Base-by-base conservation (phyloP, 2,797 vertebrate species). In the Paedocypris micromegethes region DNA sequence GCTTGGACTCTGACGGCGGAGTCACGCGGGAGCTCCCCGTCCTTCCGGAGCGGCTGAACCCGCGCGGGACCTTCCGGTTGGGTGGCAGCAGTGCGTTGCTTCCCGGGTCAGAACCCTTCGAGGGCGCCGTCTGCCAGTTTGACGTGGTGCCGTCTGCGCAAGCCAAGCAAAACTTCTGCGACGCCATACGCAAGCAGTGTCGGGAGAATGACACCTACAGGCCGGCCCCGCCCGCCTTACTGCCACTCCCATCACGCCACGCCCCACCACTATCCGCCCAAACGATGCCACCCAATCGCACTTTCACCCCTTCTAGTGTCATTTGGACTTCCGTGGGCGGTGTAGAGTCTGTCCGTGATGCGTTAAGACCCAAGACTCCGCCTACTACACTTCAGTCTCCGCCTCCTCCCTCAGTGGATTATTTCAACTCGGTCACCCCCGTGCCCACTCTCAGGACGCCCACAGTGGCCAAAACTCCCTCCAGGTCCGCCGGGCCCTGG, bases 41-140 rank as follows among this genome's bases (percentile, higher is more conserved):
- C 5, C 62, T 70, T 7, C 85, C 82, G 48, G 79, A 79, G 75
- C 79, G 73, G 0, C 86, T 93, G 49, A 93, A 97, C 80, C 92
- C 92, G 0, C 90, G 90, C 0, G 91, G 94, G 48, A 92, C 93
- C 75, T 97, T 99, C 83, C 89, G 94, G 79, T 88, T 99, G 71
- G 97, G 96, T 88, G 92, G 53, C 89, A 92, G 54, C 87, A 85
- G 78, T 5, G 64, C 58, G 38, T 61, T 80, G 77, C 69, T 87
- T 80, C 66, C 78, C 73, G 78, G 70, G 84, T 0, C 88, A 87
- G 81, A 92, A 90, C 83, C 77, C 5, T 98, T 98, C 66, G 97
- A 99, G 89, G 96, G 97, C 72, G 94, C 94, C 70, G 86, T 99
- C 77, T 99, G 97, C 88, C 97, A 99, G 83, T 97, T 99, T 53